Conservation (phyloP, 2,888 invertebrate genomes). For the Pteria penguin region DNA sequence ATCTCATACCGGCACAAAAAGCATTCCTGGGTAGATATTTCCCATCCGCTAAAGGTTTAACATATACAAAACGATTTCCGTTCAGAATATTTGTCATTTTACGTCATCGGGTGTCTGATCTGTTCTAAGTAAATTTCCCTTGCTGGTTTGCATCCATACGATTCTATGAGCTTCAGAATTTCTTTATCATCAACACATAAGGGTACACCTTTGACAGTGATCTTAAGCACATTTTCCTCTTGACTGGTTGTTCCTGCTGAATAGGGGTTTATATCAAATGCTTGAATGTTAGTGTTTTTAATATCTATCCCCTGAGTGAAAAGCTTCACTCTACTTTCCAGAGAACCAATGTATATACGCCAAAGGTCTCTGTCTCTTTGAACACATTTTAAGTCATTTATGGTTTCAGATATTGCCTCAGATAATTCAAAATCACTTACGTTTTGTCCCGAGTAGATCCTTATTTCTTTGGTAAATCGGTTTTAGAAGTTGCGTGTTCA, state of each 20-base stretch:
- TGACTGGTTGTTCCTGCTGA: neutral
- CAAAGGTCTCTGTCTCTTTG: neutral
- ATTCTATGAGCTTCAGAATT: too few relatives aligned
- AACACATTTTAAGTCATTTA: neutral
- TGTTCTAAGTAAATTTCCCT: conserved; percentile 7
- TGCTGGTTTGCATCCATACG: too few relatives aligned
- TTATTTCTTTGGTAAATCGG: conserved; percentile 7
- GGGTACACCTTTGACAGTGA: too few relatives aligned
- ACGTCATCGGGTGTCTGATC: neutral
- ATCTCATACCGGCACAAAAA: neutral
- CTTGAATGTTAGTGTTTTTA: neutral
- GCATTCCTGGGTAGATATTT: too few relatives aligned
- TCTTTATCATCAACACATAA: too few relatives aligned
- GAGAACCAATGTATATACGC: neutral
- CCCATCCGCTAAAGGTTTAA: neutral
- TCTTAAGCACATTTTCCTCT: too few relatives aligned
- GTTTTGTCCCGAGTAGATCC: neutral
- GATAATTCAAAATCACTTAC: neutral
- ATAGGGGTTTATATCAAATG: conserved; percentile 15
- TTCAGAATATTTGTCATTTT: too few relatives aligned
- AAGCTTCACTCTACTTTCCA: neutral
- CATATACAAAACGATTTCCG: too few relatives aligned
- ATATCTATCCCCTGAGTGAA: conserved; percentile 3
- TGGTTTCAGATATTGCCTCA: neutral
- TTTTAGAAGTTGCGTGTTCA: too few relatives aligned